phyloP scores from a whole-genome alignment of 1,140 invertebrate species.

The Eupristina koningsbergeri region DNA sequence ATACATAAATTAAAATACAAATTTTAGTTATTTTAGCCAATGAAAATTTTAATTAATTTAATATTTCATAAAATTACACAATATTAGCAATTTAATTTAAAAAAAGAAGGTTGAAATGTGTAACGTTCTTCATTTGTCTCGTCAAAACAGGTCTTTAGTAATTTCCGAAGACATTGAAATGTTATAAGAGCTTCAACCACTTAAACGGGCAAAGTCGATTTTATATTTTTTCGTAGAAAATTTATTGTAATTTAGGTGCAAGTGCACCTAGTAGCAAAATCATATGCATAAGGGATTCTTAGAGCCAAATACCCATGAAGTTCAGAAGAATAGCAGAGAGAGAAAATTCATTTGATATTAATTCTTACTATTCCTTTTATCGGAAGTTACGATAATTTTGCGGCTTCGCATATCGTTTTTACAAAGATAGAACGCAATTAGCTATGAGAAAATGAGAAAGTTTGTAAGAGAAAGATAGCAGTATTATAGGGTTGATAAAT shows the following conservation, averaged over 20 bases:
- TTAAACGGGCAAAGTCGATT: slow-evolving; percentile 32
- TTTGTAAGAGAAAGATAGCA: not conserved
- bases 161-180: not conserved
- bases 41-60: not conserved
- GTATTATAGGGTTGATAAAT: slow-evolving; percentile 6
- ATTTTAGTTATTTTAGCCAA: not conserved
- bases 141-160: not conserved
- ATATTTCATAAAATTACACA: not conserved
- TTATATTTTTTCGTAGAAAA: not conserved
- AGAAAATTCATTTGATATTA: slow-evolving; percentile 5
- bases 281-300: not conserved
- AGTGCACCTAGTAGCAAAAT: not conserved
- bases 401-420: not conserved
- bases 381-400: slow-evolving; percentile 35
- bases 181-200: not conserved
- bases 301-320: slow-evolving; percentile 17
- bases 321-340: not conserved
- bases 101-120: not conserved
- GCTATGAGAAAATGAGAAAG: not conserved
- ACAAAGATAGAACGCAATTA: not conserved
- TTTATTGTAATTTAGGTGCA: slow-evolving; percentile 12
- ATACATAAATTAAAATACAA: not conserved
- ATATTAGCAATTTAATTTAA: not conserved
- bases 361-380: slow-evolving; percentile 36
- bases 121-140: not conserved